Percentiles rank a stretch among this genome's conserved stretches.
Evolutionary conservation across 2,797 vertebrate species (phyloP).

Genomic region (Percopsis omiscomaycus): DNA sequence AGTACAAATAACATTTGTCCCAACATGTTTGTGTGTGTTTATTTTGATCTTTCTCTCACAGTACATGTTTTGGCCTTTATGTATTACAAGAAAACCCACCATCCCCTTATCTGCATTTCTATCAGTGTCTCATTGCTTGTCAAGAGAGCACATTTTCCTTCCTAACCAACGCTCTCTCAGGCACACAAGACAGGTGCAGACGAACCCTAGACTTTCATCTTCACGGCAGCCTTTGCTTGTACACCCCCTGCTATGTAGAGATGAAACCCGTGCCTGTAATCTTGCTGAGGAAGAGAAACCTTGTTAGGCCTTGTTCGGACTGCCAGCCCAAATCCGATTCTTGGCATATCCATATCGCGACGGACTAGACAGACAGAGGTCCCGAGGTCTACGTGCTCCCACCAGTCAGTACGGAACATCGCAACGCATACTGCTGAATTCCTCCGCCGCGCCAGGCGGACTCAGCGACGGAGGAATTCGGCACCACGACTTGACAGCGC

Average conservation of each 20-base stretch:
- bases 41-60: slow-evolving; percentile 44
- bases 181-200: slow-evolving; percentile 24
- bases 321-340: no score
- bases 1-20: slow-evolving; percentile 15
- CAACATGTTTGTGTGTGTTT: neutral
- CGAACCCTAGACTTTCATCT: slow-evolving; percentile 62
- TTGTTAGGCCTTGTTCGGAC: no score
- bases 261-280: slow-evolving; percentile 47
- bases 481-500: no score
- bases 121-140: neutral
- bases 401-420: no score
- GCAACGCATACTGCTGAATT: no score
- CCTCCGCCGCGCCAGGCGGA: no score
- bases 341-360: no score
- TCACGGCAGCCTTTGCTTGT: slow-evolving; percentile 44
- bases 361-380: no score
- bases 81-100: slow-evolving; percentile 35
- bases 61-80: slow-evolving; percentile 37
- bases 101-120: slow-evolving; percentile 47
- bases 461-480: no score
- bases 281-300: slow-evolving; percentile 11
- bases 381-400: no score
- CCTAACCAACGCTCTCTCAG: slow-evolving; percentile 25
- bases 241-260: slow-evolving; percentile 23
- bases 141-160: no score